Evolutionary conservation across 2,113 vertebrate genomes (phyloP).

Genomic region (western clawed frog (Xenopus tropicalis)): UCB_Xtro_10.0 CM004447.2:10673501-10674000

Average conservation of each 20-base stretch:
- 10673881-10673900: too few relatives aligned
- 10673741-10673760: slow-evolving; percentile 60
- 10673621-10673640: slow-evolving; percentile 48
- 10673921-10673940: too few relatives aligned
- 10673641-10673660: slow-evolving; percentile 58
- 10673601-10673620: background rate
- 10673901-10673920: too few relatives aligned
- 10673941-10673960: too few relatives aligned
- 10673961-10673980: too few relatives aligned
- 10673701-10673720: slow-evolving; percentile 5
- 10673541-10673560: background rate
- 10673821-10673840: too few relatives aligned
- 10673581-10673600: slow-evolving; percentile 25
- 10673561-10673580: background rate
- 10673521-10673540: background rate
- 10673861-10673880: too few relatives aligned
- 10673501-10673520: background rate
- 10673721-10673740: slow-evolving; percentile 68
- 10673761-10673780: background rate
- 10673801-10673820: too few relatives aligned
- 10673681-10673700: slow-evolving; percentile 50
- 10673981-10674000: too few relatives aligned
- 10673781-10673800: too few relatives aligned
- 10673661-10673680: slow-evolving; percentile 61
- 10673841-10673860: too few relatives aligned